Evolutionary conservation across 53 echinoderm and acorn worm species (phyloP).

Genomic region (Apostichopus leukothele): DNA sequence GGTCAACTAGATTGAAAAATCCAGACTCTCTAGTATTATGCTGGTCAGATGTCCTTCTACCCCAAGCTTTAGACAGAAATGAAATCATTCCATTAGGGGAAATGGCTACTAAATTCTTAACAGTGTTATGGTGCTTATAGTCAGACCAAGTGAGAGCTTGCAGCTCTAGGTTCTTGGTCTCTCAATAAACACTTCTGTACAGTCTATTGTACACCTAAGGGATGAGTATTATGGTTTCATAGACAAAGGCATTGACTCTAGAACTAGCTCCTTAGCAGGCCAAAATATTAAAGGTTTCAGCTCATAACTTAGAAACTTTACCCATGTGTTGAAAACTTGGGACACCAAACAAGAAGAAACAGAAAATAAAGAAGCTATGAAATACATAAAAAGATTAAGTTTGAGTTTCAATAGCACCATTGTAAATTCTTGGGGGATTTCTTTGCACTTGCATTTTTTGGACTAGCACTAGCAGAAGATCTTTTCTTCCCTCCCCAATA

Average conservation of each 20-base stretch:
- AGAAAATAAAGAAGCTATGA: constrained; percentile 38
- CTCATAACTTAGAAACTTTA: constrained; percentile 54
- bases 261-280: constrained; percentile 45
- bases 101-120: constrained; percentile 64
- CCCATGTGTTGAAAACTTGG: constrained; percentile 61
- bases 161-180: constrained; percentile 30
- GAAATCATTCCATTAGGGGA: constrained; percentile 66
- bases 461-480: too few species aligned
- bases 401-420: constrained; percentile 50
- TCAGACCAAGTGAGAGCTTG: constrained; percentile 78
- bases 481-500: too few species aligned
- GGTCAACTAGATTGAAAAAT: constrained; percentile 34
- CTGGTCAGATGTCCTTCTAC: constrained; percentile 66
- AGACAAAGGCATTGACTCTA: constrained; percentile 13
- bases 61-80: constrained; percentile 69
- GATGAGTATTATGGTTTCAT: not conserved
- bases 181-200: constrained; percentile 71
- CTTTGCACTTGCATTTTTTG: constrained; percentile 8
- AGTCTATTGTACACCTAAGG: constrained; percentile 64
- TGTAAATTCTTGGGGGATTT: constrained; percentile 40
- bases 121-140: constrained; percentile 66
- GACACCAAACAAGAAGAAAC: constrained; percentile 36
- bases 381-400: constrained; percentile 9
- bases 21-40: constrained; percentile 58
- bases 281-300: constrained; percentile 48